These are phyloP conservation scores for Telmatochromis brachygnathus DNA, from an alignment of 2,113 vertebrate species.

Conservation along the genomic window DNA sequence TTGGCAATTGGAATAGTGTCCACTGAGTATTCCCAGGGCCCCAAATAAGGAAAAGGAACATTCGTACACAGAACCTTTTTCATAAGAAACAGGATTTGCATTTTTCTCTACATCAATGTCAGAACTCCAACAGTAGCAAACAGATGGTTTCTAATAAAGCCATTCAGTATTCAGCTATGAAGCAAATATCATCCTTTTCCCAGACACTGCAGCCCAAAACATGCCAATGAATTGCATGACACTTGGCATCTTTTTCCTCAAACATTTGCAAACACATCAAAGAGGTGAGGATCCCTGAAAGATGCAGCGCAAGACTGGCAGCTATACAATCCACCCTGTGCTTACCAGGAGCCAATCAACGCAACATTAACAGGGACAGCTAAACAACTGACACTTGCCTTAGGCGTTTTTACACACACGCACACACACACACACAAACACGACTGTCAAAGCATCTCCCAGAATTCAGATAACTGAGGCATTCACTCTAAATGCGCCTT, in stretches of 20 bases:
- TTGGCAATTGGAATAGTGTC: neutral
- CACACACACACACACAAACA: neutral
- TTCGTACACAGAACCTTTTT: neutral
- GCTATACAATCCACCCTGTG: neutral
- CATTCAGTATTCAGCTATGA: neutral
- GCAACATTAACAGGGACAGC: conserved; percentile 22
- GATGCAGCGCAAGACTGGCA: neutral
- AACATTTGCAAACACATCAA: conserved; percentile 18
- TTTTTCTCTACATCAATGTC: neutral
- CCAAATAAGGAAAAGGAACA: neutral
- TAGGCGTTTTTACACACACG: neutral
- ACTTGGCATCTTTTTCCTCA: neutral
- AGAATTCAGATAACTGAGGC: neutral
- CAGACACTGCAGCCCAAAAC: neutral
- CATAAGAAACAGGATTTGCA: neutral
- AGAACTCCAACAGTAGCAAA: neutral
- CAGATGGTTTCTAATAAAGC: neutral
- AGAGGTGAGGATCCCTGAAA: neutral
- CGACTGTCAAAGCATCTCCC: neutral
- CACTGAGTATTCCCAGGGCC: neutral
- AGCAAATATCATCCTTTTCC: neutral
- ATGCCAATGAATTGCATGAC: neutral
- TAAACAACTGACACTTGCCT: conserved; percentile 20
- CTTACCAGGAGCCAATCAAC: conserved; percentile 26
- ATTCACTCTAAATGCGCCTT: neutral